Evolutionary conservation across 1,140 invertebrate genomes (phyloP).

Genomic region (Danaus plexippus): DNA sequence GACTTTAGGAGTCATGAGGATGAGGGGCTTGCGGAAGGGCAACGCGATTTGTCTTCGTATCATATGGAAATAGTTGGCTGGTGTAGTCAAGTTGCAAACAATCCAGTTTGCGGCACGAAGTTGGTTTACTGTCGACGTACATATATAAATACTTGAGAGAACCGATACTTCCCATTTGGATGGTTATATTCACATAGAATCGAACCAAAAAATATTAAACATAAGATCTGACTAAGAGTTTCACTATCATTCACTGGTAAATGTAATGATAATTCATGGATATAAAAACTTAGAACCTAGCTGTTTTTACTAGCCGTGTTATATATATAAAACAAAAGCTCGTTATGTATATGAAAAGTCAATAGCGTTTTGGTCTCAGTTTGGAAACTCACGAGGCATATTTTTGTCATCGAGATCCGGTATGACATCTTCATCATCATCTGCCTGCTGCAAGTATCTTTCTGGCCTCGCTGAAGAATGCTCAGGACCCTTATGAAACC

Average conservation of each 20-base stretch:
- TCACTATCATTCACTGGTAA: neutral
- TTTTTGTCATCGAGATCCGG: conserved; percentile 60
- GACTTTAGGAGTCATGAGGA: conserved; percentile 87
- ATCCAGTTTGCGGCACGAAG: conserved; percentile 87
- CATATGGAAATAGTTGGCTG: conserved; percentile 89
- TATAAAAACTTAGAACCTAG: no score
- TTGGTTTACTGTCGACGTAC: conserved; percentile 75
- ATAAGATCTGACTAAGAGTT: neutral
- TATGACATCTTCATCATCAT: conserved; percentile 78
- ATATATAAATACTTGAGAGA: neutral
- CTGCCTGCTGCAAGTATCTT: conserved; percentile 69
- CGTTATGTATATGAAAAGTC: no score
- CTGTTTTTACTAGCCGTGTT: neutral
- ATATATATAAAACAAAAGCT: neutral
- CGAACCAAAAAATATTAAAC: no score
- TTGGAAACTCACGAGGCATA: conserved; percentile 64
- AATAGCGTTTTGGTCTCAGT: no score
- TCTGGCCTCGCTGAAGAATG: conserved; percentile 21
- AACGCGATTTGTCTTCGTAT: conserved; percentile 87
- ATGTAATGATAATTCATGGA: neutral
- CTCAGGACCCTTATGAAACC: conserved; percentile 15
- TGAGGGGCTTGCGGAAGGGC: conserved; percentile 87
- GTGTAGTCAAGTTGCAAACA: conserved; percentile 86
- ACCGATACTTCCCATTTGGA: neutral
- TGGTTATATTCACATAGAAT: neutral